A percentile compares a stretch with the other conserved stretches of the same genome.
phyloP scores from a whole-genome alignment of 2,113 vertebrate genomes.

The Pluvialis apricaria region DNA sequence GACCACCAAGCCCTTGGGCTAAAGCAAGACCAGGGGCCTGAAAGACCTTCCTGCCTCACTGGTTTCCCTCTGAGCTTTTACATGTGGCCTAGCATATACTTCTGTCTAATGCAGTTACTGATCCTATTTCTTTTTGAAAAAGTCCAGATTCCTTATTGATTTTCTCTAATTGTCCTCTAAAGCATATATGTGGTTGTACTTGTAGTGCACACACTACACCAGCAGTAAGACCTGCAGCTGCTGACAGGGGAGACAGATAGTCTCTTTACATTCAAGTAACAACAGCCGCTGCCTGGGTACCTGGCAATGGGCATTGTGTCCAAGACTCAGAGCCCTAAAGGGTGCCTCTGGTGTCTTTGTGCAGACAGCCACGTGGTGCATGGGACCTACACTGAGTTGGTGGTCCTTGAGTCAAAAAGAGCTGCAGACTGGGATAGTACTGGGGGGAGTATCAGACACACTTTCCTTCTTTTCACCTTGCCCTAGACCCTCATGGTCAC shows the following conservation, averaged over 20 bases:
- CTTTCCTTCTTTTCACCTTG: not conserved
- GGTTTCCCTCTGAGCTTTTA: not conserved
- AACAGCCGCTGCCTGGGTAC: not conserved
- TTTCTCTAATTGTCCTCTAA: not conserved
- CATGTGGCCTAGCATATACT: not conserved
- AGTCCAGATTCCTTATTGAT: not conserved
- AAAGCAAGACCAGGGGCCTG: not conserved
- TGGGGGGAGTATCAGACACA: not conserved
- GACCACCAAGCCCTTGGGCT: not conserved
- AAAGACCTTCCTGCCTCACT: not conserved
- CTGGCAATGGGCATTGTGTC: not conserved
- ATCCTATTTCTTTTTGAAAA: not conserved
- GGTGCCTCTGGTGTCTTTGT: not conserved
- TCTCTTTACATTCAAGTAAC: not conserved
- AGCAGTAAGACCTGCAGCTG: not conserved
- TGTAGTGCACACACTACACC: not conserved
- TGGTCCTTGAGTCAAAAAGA: not conserved
- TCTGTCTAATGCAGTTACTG: not conserved
- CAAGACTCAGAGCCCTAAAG: not conserved
- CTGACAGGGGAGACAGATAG: not conserved
- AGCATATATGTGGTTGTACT: not conserved
- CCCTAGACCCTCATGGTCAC: not conserved
- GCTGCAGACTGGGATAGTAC: not conserved
- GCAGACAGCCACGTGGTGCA: not conserved
- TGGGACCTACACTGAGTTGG: not conserved